These are phyloP conservation scores for Paramacrobiotus metropolitanus DNA, from an alignment of 1,140 invertebrate genomes.

Conservation along the genomic window DNA sequence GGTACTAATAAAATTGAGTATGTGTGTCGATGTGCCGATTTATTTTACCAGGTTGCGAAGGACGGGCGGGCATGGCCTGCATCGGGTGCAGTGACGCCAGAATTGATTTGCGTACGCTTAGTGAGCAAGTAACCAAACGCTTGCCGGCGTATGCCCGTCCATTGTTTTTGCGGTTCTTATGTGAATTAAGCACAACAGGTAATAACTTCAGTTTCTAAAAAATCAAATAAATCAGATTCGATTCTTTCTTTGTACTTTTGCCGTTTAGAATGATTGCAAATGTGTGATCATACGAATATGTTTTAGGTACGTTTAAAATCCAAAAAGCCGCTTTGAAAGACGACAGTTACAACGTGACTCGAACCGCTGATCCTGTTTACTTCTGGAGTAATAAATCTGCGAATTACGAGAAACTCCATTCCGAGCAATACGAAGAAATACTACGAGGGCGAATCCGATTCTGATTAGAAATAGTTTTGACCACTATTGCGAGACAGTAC, in stretches of 20 bases:
- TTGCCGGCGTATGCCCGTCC: conserved; percentile 67
- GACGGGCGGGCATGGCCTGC: conserved; percentile 82
- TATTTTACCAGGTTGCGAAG: conserved; percentile 49
- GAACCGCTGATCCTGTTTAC: conserved; percentile 22
- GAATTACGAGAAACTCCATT: neutral
- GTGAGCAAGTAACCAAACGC: conserved; percentile 33
- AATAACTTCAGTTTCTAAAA: no score
- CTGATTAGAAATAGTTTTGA: no score
- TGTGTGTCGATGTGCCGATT: neutral
- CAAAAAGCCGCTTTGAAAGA: conserved; percentile 77
- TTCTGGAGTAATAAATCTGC: neutral
- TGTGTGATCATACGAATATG: conserved; percentile 8
- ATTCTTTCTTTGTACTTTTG: neutral
- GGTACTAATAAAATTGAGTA: no score
- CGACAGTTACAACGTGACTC: conserved; percentile 60
- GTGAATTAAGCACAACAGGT: conserved; percentile 63
- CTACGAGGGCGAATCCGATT: neutral
- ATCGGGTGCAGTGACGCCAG: conserved; percentile 25
- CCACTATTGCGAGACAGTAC: no score
- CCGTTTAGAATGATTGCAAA: neutral
- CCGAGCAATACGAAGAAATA: neutral
- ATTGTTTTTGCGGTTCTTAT: conserved; percentile 56
- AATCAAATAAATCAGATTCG: no score
- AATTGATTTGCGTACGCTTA: conserved; percentile 13
- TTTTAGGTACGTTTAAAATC: conserved; percentile 63